These are phyloP conservation scores for Hybos culiciformis DNA, from an alignment of 2,888 invertebrate genomes.

Conservation along the genomic window DNA sequence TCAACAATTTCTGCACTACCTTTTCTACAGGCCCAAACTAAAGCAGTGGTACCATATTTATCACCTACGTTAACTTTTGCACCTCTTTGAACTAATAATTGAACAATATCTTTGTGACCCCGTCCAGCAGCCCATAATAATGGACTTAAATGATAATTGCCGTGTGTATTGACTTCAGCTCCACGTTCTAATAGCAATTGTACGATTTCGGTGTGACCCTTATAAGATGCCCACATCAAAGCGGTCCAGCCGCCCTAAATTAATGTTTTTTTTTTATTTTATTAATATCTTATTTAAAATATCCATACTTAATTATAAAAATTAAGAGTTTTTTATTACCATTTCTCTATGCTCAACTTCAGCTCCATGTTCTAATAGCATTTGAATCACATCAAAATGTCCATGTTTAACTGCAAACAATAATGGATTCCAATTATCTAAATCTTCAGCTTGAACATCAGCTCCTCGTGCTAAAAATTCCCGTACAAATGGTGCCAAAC, in stretches of 20 bases:
- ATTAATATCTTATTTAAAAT: not conserved
- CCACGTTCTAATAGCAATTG: slow-evolving; percentile 65
- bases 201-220: slow-evolving; percentile 68
- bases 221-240: slow-evolving; percentile 96
- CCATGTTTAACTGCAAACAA: slow-evolving; percentile 86
- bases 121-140: slow-evolving; percentile 92
- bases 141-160: slow-evolving; percentile 82
- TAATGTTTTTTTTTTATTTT: not conserved
- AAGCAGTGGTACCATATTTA: slow-evolving; percentile 88
- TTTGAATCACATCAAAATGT: slow-evolving; percentile 62
- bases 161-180: slow-evolving; percentile 90
- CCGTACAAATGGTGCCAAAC: slow-evolving; percentile 68
- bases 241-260: slow-evolving; percentile 89
- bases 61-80: slow-evolving; percentile 93
- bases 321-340: slow-evolving; percentile 43
- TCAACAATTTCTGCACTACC: slow-evolving; percentile 76
- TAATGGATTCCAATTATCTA: slow-evolving; percentile 86
- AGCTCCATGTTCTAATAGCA: slow-evolving; percentile 73
- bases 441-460: slow-evolving; percentile 81
- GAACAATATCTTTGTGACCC: slow-evolving; percentile 75
- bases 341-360: slow-evolving; percentile 76
- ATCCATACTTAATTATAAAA: not conserved
- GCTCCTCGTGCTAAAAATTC: slow-evolving; percentile 80
- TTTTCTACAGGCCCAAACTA: slow-evolving; percentile 91
- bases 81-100: slow-evolving; percentile 65